A percentile compares a stretch with the other conserved stretches of the same genome.
Conservation (phyloP, 2,888 invertebrate genomes). For the Campoplex capitator region DNA sequence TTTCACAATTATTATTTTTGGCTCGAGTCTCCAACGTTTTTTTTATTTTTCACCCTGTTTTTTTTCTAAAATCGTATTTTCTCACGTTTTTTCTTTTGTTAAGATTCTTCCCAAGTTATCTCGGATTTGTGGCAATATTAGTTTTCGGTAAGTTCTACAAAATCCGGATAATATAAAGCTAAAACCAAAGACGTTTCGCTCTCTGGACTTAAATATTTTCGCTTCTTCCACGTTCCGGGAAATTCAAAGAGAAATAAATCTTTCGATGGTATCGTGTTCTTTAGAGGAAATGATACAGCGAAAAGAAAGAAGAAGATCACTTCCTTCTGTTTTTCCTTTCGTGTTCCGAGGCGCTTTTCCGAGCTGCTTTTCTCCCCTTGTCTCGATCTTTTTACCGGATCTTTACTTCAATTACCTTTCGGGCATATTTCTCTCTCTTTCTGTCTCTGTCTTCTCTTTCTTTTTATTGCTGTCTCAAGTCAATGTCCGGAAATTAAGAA, state of each 20-base stretch:
- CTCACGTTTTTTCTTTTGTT: not conserved
- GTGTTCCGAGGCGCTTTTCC: slow-evolving; percentile 51
- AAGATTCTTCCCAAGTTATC: not conserved
- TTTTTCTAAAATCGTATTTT: not conserved
- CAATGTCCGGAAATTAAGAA: slow-evolving; percentile 54
- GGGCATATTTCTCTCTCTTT: slow-evolving; percentile 43
- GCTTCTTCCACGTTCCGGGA: not conserved
- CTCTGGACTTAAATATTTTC: slow-evolving; percentile 6
- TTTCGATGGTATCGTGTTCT: slow-evolving; percentile 11
- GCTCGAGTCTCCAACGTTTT: not conserved
- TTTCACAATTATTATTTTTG: not conserved
- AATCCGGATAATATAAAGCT: not conserved
- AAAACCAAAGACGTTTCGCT: not conserved
- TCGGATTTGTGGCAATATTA: not conserved
- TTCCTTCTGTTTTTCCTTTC: not conserved
- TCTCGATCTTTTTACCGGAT: slow-evolving; percentile 42
- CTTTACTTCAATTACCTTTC: slow-evolving; percentile 47
- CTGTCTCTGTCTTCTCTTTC: not conserved
- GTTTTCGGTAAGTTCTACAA: not conserved
- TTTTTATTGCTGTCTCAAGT: slow-evolving; percentile 22
- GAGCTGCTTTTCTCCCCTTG: slow-evolving; percentile 31
- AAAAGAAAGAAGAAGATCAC: not conserved
- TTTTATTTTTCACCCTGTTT: not conserved
- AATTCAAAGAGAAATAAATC: slow-evolving; percentile 16
- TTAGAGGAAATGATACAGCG: slow-evolving; percentile 24